Conservation (phyloP, 2,113 vertebrate species). For the Indicator indicator region DNA sequence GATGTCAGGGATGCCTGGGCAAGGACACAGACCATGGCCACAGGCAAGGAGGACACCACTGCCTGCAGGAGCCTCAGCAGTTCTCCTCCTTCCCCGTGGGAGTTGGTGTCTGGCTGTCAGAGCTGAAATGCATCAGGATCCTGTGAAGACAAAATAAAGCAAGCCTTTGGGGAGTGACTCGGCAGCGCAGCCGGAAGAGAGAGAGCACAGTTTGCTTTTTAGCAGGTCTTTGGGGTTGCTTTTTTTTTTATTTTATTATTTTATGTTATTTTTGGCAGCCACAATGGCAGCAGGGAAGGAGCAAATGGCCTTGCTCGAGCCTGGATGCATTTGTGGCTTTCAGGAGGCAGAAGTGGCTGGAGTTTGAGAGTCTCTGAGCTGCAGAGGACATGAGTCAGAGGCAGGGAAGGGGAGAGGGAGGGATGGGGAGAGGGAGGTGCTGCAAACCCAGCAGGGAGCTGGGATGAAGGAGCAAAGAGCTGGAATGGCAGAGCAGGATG, state of each 20-base stretch:
- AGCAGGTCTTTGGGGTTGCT: background rate
- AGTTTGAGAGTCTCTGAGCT: background rate
- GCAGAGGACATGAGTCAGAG: background rate
- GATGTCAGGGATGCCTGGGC: rapidly evolving
- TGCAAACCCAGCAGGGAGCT: background rate
- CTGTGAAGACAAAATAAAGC: background rate
- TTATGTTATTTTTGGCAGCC: slow-evolving; percentile 44
- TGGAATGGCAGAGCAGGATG: background rate
- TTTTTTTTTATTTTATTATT: background rate
- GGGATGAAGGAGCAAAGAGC: background rate
- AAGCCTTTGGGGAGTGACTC: slow-evolving; percentile 13
- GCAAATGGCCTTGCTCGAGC: background rate
- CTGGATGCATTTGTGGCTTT: slow-evolving; percentile 37
- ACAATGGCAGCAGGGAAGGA: background rate
- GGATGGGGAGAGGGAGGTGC: background rate
- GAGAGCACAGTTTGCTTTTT: background rate
- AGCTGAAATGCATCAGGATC: background rate
- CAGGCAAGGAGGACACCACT: background rate
- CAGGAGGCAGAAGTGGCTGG: background rate
- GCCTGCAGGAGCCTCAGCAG: background rate
- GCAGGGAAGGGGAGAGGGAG: background rate
- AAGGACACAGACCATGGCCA: rapidly evolving
- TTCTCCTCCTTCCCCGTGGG: background rate
- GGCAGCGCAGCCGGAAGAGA: background rate
- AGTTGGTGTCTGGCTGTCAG: background rate